Evolutionary conservation across 1,140 invertebrate species (phyloP).

Genomic region (Spodoptera litura): DNA sequence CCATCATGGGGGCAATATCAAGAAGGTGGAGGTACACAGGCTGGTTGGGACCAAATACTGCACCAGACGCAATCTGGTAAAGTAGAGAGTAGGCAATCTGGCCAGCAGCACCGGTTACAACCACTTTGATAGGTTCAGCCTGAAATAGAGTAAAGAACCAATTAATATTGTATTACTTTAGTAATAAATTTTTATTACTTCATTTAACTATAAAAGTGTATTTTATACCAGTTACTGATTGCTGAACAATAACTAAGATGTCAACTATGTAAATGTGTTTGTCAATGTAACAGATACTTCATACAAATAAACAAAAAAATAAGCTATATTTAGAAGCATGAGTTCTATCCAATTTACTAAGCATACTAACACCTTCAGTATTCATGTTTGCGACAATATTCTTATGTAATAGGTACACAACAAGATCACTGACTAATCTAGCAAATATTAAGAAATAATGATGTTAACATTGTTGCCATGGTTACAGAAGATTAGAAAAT

Average conservation of each 20-base stretch:
- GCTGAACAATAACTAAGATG: too few relatives aligned
- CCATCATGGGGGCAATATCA: slow-evolving; percentile 98
- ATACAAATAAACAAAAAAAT: neutral
- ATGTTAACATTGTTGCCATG: slow-evolving; percentile 17
- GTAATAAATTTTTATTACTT: too few relatives aligned
- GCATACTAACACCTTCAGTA: neutral
- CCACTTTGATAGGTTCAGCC: slow-evolving; percentile 95
- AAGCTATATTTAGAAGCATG: neutral
- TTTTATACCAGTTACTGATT: too few relatives aligned
- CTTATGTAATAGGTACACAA: slow-evolving; percentile 39
- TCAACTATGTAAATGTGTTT: neutral
- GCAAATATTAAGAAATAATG: too few relatives aligned
- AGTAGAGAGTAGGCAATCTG: slow-evolving; percentile 99
- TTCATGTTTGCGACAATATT: slow-evolving; percentile 15
- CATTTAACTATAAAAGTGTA: too few relatives aligned
- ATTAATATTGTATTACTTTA: neutral
- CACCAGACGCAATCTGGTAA: slow-evolving; percentile 97
- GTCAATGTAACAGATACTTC: neutral
- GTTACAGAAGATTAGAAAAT: slow-evolving; percentile 1
- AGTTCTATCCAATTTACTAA: neutral
- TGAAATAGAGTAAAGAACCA: slow-evolving; percentile 72
- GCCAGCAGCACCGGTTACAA: slow-evolving; percentile 98
- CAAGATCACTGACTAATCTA: slow-evolving; percentile 18
- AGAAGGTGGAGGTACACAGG: slow-evolving; percentile 96
- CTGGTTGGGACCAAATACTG: slow-evolving; percentile 97